Evolutionary conservation across 2,797 vertebrate species (phyloP).

Genomic region (Malacoctenus gilli): DNA sequence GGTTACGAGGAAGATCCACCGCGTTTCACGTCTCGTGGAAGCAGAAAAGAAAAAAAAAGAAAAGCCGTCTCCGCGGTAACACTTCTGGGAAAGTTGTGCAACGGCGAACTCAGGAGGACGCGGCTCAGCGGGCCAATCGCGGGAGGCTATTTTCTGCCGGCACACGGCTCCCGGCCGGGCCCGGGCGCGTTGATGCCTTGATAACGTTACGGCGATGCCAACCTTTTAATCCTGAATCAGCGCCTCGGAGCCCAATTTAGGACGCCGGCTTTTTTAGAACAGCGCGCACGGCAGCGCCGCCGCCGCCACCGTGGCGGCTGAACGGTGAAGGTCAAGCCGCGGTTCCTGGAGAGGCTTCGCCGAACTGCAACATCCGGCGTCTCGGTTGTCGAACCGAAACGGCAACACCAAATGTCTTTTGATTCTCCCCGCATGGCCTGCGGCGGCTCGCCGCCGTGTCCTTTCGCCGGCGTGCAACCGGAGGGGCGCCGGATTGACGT

Average conservation of each 20-base stretch:
- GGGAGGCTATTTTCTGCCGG: conserved; percentile 34
- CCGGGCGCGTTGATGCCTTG: conserved; percentile 21
- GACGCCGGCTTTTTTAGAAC: conserved; percentile 43
- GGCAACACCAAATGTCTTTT: conserved; percentile 7
- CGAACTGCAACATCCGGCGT: too few species aligned
- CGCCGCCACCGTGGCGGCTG: conserved; percentile 20
- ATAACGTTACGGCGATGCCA: conserved; percentile 25
- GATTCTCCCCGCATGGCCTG: too few species aligned
- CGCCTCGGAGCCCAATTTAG: conserved; percentile 48
- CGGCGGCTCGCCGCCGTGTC: too few species aligned
- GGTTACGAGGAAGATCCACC: background rate
- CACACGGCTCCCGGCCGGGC: conserved; percentile 3
- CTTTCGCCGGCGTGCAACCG: background rate
- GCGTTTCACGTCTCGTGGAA: background rate
- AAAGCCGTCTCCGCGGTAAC: background rate
- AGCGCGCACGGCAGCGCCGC: conserved; percentile 22
- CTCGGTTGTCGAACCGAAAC: background rate
- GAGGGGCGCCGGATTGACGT: background rate
- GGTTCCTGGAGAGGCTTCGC: background rate
- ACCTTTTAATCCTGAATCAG: conserved; percentile 61
- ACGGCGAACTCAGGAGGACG: conserved; percentile 20
- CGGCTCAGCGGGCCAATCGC: conserved; percentile 27
- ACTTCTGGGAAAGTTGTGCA: conserved; percentile 55
- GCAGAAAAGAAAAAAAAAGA: too few species aligned
- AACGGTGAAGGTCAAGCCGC: conserved; percentile 39